Percentiles rank a stretch among this genome's conserved stretches.
Evolutionary conservation across 2,113 vertebrate genomes (phyloP).

Genomic region (Pseudopipra pipra): DNA sequence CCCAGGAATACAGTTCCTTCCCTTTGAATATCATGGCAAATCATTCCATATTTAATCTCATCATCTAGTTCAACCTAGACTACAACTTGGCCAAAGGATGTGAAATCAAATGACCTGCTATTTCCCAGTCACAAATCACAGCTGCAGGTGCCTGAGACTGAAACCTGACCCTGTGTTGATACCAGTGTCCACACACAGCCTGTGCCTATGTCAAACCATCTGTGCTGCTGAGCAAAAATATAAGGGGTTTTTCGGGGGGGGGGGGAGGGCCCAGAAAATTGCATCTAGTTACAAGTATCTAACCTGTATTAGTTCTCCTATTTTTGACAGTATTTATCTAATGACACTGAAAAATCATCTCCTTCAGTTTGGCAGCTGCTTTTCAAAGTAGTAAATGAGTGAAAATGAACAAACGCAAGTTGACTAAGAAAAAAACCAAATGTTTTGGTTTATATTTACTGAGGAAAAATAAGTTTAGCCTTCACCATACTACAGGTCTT

Average conservation of each 20-base stretch:
- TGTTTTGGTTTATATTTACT: not conserved
- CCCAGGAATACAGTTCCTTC: not conserved
- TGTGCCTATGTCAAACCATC: not conserved
- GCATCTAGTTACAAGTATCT: not conserved
- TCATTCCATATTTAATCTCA: not conserved
- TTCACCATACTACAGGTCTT: not conserved
- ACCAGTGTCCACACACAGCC: not conserved
- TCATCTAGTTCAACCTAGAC: not conserved
- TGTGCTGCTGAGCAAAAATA: not conserved
- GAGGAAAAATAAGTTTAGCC: not conserved
- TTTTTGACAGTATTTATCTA: not conserved
- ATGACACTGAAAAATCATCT: not conserved
- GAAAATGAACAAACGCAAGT: not conserved
- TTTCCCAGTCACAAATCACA: not conserved
- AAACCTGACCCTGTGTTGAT: not conserved
- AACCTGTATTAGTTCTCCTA: not conserved
- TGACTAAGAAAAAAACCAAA: accelerated
- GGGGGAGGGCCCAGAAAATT: not conserved
- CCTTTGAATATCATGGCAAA: not conserved
- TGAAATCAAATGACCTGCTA: not conserved
- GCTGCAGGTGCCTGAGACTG: not conserved
- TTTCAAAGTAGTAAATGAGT: not conserved
- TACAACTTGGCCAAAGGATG: not conserved
- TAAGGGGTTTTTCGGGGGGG: not conserved
- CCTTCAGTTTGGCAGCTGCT: not conserved